Evolutionary conservation across 1,140 invertebrate species (phyloP).

Genomic region (Fopius arisanus): DNA sequence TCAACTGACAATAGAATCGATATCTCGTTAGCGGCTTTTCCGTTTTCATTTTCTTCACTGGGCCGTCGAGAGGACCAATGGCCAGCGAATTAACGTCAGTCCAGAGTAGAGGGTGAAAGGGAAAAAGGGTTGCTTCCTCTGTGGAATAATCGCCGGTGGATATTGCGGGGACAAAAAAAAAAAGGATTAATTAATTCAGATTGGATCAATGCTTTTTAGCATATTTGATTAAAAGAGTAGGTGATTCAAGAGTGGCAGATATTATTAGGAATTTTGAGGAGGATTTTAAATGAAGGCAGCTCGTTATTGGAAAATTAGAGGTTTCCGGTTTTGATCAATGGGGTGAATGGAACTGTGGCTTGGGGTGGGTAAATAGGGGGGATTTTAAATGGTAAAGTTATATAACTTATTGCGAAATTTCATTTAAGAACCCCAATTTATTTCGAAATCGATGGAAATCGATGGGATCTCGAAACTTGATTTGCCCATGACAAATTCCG

Average conservation of each 20-base stretch:
- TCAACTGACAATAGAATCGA: slow-evolving; percentile 36
- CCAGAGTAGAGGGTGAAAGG: not conserved
- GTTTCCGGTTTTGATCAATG: not conserved
- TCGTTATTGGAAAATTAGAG: not conserved
- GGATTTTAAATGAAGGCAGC: not conserved
- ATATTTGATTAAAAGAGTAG: not conserved
- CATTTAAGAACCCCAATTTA: no score
- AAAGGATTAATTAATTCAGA: not conserved
- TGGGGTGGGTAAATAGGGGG: no score
- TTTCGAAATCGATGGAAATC: no score
- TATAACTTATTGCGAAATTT: no score
- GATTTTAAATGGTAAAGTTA: no score
- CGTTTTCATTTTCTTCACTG: slow-evolving; percentile 26
- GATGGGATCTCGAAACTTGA: no score
- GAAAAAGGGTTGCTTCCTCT: not conserved
- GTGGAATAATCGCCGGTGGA: not conserved
- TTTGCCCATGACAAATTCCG: no score
- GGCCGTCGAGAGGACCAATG: not conserved
- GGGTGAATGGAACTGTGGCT: not conserved
- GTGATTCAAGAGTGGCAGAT: not conserved
- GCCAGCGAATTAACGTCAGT: slow-evolving; percentile 8
- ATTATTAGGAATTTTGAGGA: not conserved
- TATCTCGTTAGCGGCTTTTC: slow-evolving; percentile 37
- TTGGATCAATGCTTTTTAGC: not conserved
- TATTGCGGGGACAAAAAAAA: not conserved